phyloP scores from a whole-genome alignment of 2,797 vertebrate genomes.

The Chelon labrosus region DNA sequence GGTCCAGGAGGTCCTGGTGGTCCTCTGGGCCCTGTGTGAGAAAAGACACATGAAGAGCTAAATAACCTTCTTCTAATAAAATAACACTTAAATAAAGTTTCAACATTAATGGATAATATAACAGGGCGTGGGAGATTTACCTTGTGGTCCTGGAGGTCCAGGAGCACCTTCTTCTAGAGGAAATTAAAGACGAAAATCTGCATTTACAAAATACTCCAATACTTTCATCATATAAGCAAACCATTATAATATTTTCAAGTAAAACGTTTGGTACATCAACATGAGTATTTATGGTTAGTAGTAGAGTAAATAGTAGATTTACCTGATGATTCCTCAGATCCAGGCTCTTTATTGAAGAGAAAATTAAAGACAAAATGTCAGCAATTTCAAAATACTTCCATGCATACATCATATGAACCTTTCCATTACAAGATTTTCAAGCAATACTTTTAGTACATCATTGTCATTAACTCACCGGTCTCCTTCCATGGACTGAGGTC shows the following conservation, averaged over 20 bases:
- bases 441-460: neutral
- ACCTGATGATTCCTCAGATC: too few relatives aligned
- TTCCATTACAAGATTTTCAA: neutral
- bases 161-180: neutral
- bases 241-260: too few relatives aligned
- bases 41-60: conserved; percentile 13
- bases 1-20: conserved; percentile 14
- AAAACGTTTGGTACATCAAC: too few relatives aligned
- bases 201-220: neutral
- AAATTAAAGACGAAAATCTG: neutral
- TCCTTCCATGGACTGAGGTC: conserved; percentile 86
- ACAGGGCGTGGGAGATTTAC: conserved; percentile 20
- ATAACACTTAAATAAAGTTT: neutral
- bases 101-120: neutral
- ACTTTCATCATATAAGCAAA: too few relatives aligned
- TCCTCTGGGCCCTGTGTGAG: conserved; percentile 31
- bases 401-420: neutral
- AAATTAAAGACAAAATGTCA: too few relatives aligned
- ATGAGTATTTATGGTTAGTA: too few relatives aligned
- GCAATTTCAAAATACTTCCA: too few relatives aligned
- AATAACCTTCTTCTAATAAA: neutral
- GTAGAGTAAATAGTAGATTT: too few relatives aligned
- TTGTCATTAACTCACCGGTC: conserved; percentile 52
- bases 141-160: conserved; percentile 20
- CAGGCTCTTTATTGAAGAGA: too few relatives aligned